Base-by-base conservation (phyloP, 2,113 vertebrate genomes). In the Vulpes ferrilata region DNA sequence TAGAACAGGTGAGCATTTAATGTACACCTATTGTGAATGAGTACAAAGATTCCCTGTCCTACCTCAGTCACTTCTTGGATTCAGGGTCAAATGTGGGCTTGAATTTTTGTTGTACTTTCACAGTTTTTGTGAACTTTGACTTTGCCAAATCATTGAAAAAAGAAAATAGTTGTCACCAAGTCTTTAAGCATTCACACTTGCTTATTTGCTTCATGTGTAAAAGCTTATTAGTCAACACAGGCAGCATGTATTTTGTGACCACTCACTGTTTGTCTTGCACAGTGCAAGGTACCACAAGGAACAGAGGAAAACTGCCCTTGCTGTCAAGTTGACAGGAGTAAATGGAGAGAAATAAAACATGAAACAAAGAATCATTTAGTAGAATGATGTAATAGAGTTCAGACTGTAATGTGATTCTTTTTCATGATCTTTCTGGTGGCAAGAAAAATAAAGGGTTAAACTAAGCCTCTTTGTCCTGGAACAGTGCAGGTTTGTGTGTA, bases 401-500 rank as follows among this genome's bases (percentile, higher is more conserved):
- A 64, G 65, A 69, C n/a, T 25, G 53, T 93, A 38, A 88, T 53
- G 9, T 67, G 82, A 83, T 69, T 91, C 38, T 64, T 97, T 85
- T 62, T 53, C 69, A 55, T 78, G 59, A 10, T 59, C 64, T 95
- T 27, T 92, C 23, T 74, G 48, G 79, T 92, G 19, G 60, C 51
- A 78, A 88, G 93, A 92, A 43, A 94, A 89, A 73, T 57, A 83
- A 92, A 93, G 59, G n/a, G 55, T 95, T 88, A 89, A 92, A 93
- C 6, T 67, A 38, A 38, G 85, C 62, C 48, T 92, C 0, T 74
- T 57, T 86, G 43, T 95, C 55, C 65, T 69, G 7, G 22, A 93
- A 48, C 55, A 13, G 38, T 60, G 3, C 85, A 15, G 16, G 51
- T 82, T 78, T 86, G 43, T n/a, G 7, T 90, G 25, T 22, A 62